A percentile compares a stretch with the other conserved stretches of the same genome.
Conservation (phyloP, 1,140 invertebrate species). For the Zophobas morio region DNA sequence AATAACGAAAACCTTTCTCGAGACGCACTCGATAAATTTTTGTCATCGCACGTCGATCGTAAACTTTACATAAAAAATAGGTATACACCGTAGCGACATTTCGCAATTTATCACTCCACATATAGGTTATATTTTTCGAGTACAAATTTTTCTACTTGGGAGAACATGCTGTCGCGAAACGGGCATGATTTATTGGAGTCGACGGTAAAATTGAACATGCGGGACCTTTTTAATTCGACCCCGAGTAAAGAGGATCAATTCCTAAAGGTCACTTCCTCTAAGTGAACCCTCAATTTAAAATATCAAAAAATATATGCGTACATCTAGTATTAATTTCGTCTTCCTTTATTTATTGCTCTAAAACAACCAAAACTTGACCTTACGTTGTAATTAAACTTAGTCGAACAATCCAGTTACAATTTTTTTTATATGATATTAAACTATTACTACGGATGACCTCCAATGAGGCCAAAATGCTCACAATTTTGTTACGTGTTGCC, state of each 20-base stretch:
- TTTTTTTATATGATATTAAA: no score
- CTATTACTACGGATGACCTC: no score
- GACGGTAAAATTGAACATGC: constrained; percentile 14
- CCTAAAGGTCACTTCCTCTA: neutral
- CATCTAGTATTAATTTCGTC: no score
- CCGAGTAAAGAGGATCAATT: neutral
- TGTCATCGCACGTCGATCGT: constrained; percentile 24
- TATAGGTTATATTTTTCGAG: constrained; percentile 22
- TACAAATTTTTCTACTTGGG: constrained; percentile 25
- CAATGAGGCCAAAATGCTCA: no score
- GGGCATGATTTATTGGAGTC: constrained; percentile 17
- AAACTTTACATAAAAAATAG: constrained; percentile 33
- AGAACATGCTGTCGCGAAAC: constrained; percentile 19
- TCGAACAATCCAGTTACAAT: no score
- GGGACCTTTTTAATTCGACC: constrained; percentile 12
- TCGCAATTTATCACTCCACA: constrained; percentile 37
- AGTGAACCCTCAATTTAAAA: no score
- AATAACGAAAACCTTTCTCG: constrained; percentile 5
- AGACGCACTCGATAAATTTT: constrained; percentile 17
- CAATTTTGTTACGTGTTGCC: no score
- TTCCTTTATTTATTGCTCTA: no score
- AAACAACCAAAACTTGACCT: no score
- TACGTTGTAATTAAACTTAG: no score
- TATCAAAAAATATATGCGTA: no score
- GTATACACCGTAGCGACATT: constrained; percentile 19